Conservation (phyloP, 2,888 invertebrate genomes). For the Agrotis segetum region DNA sequence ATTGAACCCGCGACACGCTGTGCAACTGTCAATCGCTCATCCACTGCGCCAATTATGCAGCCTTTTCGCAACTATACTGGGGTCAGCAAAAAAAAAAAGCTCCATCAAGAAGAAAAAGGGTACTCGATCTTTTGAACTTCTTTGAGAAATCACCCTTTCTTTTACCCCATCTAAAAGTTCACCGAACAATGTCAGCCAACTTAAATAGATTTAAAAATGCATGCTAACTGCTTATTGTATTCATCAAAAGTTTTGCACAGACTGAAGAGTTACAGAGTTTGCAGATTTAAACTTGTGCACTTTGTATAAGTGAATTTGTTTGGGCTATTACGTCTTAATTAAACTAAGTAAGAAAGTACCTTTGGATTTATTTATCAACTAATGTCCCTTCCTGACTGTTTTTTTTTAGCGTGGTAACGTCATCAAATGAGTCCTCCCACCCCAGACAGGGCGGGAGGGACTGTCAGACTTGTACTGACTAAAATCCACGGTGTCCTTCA, state of each 20-base stretch:
- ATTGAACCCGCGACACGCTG: too few relatives aligned
- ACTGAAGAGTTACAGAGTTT: conserved; percentile 26
- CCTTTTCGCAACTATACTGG: too few relatives aligned
- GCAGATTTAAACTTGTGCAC: conserved; percentile 46
- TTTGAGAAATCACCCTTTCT: too few relatives aligned
- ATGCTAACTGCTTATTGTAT: conserved; percentile 42
- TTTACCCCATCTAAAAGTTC: not conserved
- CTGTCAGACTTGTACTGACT: too few relatives aligned
- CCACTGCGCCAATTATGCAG: too few relatives aligned
- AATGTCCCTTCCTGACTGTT: not conserved
- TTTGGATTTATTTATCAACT: too few relatives aligned
- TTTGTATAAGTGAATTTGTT: conserved; percentile 51
- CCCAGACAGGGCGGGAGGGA: too few relatives aligned
- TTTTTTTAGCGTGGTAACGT: too few relatives aligned
- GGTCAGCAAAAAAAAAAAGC: too few relatives aligned
- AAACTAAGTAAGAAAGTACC: conserved; percentile 21
- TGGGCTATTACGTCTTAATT: conserved; percentile 24
- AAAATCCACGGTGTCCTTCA: too few relatives aligned
- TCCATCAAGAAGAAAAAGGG: not conserved
- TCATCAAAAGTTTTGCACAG: conserved; percentile 40
- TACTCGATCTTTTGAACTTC: not conserved
- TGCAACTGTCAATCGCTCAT: too few relatives aligned
- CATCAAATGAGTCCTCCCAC: too few relatives aligned
- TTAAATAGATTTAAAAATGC: conserved; percentile 50
- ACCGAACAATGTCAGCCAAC: conserved; percentile 13